phyloP scores from a whole-genome alignment of 2,797 vertebrate species.

The Labeo calbasu region DNA sequence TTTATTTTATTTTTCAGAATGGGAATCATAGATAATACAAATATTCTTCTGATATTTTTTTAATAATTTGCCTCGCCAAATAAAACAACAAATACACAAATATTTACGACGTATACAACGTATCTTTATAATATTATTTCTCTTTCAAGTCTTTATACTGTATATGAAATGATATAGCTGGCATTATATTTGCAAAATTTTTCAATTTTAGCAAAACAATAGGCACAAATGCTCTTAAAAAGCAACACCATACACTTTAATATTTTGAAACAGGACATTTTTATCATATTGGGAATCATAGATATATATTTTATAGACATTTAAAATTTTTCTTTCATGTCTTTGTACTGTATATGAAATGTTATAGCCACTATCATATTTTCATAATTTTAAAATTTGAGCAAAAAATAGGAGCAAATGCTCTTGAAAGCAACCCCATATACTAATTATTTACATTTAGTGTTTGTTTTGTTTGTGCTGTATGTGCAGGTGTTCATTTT shows the following conservation, averaged over 20 bases:
- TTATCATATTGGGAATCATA: too few species aligned
- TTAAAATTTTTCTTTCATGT: neutral
- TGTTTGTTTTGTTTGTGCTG: neutral
- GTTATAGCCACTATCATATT: neutral
- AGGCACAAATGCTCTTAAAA: neutral
- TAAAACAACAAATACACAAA: too few species aligned
- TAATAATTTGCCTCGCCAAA: too few species aligned
- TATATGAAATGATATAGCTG: neutral
- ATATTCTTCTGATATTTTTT: too few species aligned
- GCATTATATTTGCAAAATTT: neutral
- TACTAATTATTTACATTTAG: constrained; percentile 9
- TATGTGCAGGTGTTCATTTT: neutral
- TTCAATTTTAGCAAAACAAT: neutral
- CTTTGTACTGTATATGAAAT: too few species aligned
- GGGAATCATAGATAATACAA: too few species aligned
- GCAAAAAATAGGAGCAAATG: neutral
- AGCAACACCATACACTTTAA: constrained; percentile 3
- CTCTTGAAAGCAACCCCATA: neutral
- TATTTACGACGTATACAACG: too few species aligned
- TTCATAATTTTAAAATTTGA: neutral
- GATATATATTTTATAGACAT: too few species aligned
- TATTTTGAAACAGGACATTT: neutral
- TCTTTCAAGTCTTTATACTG: neutral
- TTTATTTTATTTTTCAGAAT: too few species aligned
- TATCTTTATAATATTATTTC: constrained; percentile 4